Percentiles rank a stretch among this genome's conserved stretches.
Evolutionary conservation across 1,140 invertebrate genomes (phyloP).

Genomic region (Caenorhabditis inopinata): DNA sequence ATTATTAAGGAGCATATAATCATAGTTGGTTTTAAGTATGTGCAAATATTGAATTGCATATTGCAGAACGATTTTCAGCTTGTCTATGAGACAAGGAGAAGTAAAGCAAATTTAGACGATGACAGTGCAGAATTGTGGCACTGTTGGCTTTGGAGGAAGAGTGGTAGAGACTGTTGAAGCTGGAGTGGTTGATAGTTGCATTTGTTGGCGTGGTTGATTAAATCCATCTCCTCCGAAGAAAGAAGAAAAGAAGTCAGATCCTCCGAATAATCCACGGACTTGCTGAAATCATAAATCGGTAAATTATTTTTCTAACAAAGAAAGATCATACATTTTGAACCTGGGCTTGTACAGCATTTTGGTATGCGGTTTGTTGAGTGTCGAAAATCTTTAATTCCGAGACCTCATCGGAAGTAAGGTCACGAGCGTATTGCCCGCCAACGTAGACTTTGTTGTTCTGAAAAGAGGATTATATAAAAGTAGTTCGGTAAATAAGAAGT

Average conservation of each 20-base stretch:
- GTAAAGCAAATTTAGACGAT: slow-evolving; percentile 31
- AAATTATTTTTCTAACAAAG: not conserved
- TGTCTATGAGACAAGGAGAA: not conserved
- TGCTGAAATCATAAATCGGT: not conserved
- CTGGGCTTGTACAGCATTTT: slow-evolving; percentile 43
- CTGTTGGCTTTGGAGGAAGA: slow-evolving; percentile 33
- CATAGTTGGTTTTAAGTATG: slow-evolving; percentile 20
- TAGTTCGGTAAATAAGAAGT: not conserved
- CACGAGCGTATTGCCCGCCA: slow-evolving; percentile 58
- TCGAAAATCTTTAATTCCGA: slow-evolving; percentile 54
- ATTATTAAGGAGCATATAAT: not conserved
- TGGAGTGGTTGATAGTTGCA: slow-evolving; percentile 22
- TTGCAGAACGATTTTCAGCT: not conserved
- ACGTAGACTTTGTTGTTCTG: slow-evolving; percentile 62
- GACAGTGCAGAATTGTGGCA: slow-evolving; percentile 40
- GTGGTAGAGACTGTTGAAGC: slow-evolving; percentile 34
- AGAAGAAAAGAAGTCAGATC: slow-evolving; percentile 34
- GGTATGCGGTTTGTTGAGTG: slow-evolving; percentile 48
- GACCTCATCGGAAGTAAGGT: slow-evolving; percentile 55
- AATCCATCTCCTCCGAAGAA: slow-evolving; percentile 15
- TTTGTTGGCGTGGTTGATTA: not conserved
- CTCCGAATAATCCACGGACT: slow-evolving; percentile 35
- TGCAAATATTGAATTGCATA: not conserved
- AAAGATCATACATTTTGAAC: slow-evolving; percentile 35
- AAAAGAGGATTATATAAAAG: slow-evolving; percentile 11